These are phyloP conservation scores for Apis cerana DNA, from an alignment of 1,140 invertebrate genomes.

Conservation along the genomic window DNA sequence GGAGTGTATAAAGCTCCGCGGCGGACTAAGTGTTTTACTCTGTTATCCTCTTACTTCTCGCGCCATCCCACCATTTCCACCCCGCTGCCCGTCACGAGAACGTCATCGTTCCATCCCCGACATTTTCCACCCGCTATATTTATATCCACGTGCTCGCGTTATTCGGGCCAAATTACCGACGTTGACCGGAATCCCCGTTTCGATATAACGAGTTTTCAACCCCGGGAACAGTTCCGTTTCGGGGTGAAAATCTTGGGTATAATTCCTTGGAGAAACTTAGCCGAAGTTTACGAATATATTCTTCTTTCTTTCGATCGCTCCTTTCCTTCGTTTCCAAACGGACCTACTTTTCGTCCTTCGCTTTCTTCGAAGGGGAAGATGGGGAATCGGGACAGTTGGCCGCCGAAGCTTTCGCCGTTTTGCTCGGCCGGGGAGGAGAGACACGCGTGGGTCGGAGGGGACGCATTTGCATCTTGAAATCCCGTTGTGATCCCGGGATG, in stretches of 20 bases:
- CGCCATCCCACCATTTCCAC: slow-evolving; percentile 46
- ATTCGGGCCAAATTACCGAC: not conserved
- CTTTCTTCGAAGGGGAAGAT: no score
- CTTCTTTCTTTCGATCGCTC: no score
- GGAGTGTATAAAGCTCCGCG: slow-evolving; percentile 53
- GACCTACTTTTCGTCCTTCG: no score
- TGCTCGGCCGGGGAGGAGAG: not conserved
- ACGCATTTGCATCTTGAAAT: slow-evolving; percentile 69
- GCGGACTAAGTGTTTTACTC: slow-evolving; percentile 67
- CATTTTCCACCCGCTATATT: slow-evolving; percentile 21
- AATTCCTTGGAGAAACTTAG: no score
- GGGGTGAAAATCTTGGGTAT: no score
- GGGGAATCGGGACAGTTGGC: no score
- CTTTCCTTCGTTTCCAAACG: no score
- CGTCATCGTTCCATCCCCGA: slow-evolving; percentile 46
- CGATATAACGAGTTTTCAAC: not conserved
- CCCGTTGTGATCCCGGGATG: slow-evolving; percentile 58
- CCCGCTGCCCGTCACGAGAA: slow-evolving; percentile 22
- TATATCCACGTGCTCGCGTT: not conserved
- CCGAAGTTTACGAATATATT: no score
- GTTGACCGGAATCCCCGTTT: not conserved
- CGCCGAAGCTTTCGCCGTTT: no score
- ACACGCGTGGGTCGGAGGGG: slow-evolving; percentile 31
- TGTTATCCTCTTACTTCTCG: slow-evolving; percentile 68
- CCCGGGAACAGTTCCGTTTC: no score